A percentile compares a stretch with the other conserved stretches of the same genome.
Conservation (phyloP, 2,113 vertebrate genomes). For the Lipophrys pholis region DNA sequence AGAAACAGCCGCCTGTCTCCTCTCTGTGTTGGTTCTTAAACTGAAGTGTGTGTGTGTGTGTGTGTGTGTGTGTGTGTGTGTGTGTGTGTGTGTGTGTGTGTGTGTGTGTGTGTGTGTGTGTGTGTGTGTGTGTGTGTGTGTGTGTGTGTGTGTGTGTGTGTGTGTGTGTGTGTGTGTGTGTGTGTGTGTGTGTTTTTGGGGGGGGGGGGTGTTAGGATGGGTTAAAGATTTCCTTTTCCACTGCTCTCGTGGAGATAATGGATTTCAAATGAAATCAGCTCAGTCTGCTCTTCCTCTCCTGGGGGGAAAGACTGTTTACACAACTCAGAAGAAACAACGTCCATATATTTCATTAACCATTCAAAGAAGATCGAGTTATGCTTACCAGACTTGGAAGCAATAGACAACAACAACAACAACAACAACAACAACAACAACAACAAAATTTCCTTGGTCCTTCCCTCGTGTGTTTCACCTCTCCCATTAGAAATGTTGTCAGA, state of each 20-base stretch:
- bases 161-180: neutral
- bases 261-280: conserved; percentile 28
- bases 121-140: conserved; percentile 1
- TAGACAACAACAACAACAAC: too few relatives aligned
- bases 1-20: conserved; percentile 43
- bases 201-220: neutral
- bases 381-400: neutral
- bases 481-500: conserved; percentile 14
- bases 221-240: conserved; percentile 24
- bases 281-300: neutral
- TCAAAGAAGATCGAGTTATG: neutral
- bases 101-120: conserved; percentile 6
- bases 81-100: too few relatives aligned
- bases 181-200: too few relatives aligned
- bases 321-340: neutral
- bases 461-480: too few relatives aligned
- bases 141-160: conserved; percentile 4
- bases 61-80: too few relatives aligned
- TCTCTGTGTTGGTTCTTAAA: conserved; percentile 21
- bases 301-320: neutral
- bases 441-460: too few relatives aligned
- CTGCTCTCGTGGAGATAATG: conserved; percentile 1
- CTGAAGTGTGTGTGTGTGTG: too few relatives aligned
- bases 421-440: too few relatives aligned
- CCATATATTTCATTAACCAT: conserved; percentile 19